Base-by-base conservation (phyloP, 1,140 invertebrate genomes). In the Habropoda laboriosa region DNA sequence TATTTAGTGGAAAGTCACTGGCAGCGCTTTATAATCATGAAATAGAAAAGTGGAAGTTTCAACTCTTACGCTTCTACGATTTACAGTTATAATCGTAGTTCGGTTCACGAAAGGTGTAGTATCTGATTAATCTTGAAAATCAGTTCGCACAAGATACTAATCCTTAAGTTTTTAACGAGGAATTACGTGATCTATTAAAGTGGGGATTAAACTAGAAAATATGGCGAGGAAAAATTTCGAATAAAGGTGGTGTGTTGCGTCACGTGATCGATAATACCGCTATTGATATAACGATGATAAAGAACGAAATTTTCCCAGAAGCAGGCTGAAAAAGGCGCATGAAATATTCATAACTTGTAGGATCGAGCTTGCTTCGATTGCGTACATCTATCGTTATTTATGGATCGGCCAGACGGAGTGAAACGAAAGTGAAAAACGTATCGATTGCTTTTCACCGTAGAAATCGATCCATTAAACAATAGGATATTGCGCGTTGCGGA, bases 391-490 rank as follows among this genome's bases (percentile, higher is more conserved):
- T 27, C 13, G 38, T 72, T 72, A 61, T 72, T 63, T 45, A 72
- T n/a, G 35, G n/a, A 61, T 24, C 27, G 24, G 10, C 27, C 27
- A 42, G 38, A 6, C 40, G 5, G 35, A 35, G 38, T 21, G 13
- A 72, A 42, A 55, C 18, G 60, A 79, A 79, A 79, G 77, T 79
- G 77, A 79, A 66, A 79, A 66, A 16, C 32, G 24, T 61, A 87
- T 85, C 80, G 63, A 83, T 86, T 74, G 45, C 72, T 87, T 58
- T 74, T 75, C 40, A 49, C 57, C 16, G 3, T 47, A 38, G 58
- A 73, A 73, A 74, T 47, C 68, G 49, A 73, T 74, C 35, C 0
- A 5, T 55, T 35, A 45, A 21, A 66, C 13, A 16, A 32, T 10
- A n/a, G 8, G 53, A 8, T 7, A 13, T 10, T 60, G 12, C 10